Evolutionary conservation across 30 jellyfish, hydroid and myxozoan species (phyloP), one percentile per base, ranked within the genome.

Genomic region (Catostylus mosaicus): DNA sequence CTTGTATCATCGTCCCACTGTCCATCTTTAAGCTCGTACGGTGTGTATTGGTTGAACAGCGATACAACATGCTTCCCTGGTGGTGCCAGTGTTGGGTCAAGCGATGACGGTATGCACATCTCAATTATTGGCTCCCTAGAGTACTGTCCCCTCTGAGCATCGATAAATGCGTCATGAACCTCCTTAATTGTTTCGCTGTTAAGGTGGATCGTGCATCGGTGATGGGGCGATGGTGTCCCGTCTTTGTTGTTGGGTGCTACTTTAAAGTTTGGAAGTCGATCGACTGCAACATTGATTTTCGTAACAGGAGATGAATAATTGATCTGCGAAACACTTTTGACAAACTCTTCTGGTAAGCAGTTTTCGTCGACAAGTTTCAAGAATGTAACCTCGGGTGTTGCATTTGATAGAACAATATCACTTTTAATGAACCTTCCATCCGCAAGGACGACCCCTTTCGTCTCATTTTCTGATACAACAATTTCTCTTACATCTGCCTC

Each of bases 101-200:
- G 48, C 30, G 86, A 82, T 3, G 85, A 46, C 6, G 92, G 92
- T 18, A 82, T 82, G 52, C 85, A 82, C 92, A 82, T 82, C 56
- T 82, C 86, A 54, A 82, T 70, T 45, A 70, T 57, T 10, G 92
- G 92, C 54, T 82, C 67, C 31, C 30, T 64, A 9, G 92, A 70
- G 67, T 27, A 69, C 61, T 18, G 35, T 26, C 92, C 92, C 5
- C 75, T 38, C 31, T 70, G 86, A 0, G 92, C 92, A 69, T 68
- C 92, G 24, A 82, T n/a, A 29, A 31, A 82, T 1, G 92, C 86
- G 24, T 19, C 30, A 65, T 82, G 92, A 14, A 82, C 86, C 36
- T 82, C 85, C 43, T 71, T 74, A 24, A 34, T 56, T n/a, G 73
- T 70, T 34, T 80, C 90, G 24, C 90, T 63, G 40, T 80, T 80